Evolutionary conservation across 2,888 invertebrate genomes (phyloP), one percentile per base, ranked within the genome.

Genomic region (Pycnomerus fuliginosus): DNA sequence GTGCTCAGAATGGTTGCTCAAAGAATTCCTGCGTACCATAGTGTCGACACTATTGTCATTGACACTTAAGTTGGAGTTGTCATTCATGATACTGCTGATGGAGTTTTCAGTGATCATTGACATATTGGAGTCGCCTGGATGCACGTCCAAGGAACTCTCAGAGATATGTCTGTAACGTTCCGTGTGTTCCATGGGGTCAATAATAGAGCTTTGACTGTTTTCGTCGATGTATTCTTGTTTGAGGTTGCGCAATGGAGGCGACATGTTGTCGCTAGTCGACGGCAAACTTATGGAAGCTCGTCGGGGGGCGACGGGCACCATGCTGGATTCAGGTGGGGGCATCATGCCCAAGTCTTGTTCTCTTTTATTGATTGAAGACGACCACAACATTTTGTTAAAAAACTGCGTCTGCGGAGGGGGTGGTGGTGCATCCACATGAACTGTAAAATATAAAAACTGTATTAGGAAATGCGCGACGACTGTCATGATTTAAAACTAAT

Each of bases 151-250:
- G 1, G 76, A 69, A 55, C 71, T 62, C 48, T 74, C 74, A 2
- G 73, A 74, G 15, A 72, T 56, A 37, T 68, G 67, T 47, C 70
- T 53, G 53, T 64, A 72, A n/a, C 71, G 61, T 32, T 65, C 62
- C 10, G 58, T 54, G 15, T 42, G 44, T 33, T 72, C 71, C 44
- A 65, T 58, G 1, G 65, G 54, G 30, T 73, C 72, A 29, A 67
- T 63, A 44, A 80, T 66, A 12, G 83, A 83, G 55, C 78, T 80
- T 67, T 86, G 84, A 61, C 87, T 85, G 54, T 78, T 80, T 49
- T 89, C 88, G 65, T 88, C 88, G 23, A 83, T 68, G 30, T 84
- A 73, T 72, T 87, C 82, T 30, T 81, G 82, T 68, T 85, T 85
- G 29, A 85, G 73, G 11, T 55, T 41, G 7, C 75, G 77, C 43